Evolutionary conservation across 2,888 invertebrate species (phyloP).

Genomic region (Andrena flavipes): DNA sequence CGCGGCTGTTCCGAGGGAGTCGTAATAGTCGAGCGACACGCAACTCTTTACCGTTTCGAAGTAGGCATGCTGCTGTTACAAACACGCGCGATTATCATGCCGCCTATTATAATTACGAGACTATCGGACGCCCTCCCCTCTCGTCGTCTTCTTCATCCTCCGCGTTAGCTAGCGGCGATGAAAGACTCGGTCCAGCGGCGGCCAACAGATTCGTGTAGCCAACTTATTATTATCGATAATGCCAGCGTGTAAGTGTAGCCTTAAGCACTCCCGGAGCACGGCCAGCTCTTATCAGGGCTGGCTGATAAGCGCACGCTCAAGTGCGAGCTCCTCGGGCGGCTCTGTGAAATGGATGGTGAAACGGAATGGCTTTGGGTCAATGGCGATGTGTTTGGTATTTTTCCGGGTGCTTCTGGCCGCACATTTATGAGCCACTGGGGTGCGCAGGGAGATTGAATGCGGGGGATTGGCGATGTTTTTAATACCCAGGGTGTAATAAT

Average conservation of each 20-base stretch:
- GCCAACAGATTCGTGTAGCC: slow-evolving; percentile 18
- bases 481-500: too few relatives aligned
- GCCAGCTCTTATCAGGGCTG: background rate
- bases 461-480: too few relatives aligned
- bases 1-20: background rate
- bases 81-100: slow-evolving; percentile 28
- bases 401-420: background rate
- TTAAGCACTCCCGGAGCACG: background rate
- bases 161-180: background rate
- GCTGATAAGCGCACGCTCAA: background rate
- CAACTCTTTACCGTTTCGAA: slow-evolving; percentile 4
- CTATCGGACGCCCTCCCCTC: slow-evolving; percentile 12
- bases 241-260: slow-evolving; percentile 11
- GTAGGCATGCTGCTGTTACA: background rate
- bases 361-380: background rate
- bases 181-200: background rate
- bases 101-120: slow-evolving; percentile 36
- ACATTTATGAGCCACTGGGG: too few relatives aligned
- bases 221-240: slow-evolving; percentile 49
- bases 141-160: background rate
- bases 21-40: slow-evolving; percentile 4
- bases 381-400: background rate
- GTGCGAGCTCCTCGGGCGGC: too few relatives aligned
- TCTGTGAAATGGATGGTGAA: background rate
- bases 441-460: too few relatives aligned